These are phyloP conservation scores for Tiphia femorata DNA, from an alignment of 2,888 invertebrate genomes.

Conservation along the genomic window DNA sequence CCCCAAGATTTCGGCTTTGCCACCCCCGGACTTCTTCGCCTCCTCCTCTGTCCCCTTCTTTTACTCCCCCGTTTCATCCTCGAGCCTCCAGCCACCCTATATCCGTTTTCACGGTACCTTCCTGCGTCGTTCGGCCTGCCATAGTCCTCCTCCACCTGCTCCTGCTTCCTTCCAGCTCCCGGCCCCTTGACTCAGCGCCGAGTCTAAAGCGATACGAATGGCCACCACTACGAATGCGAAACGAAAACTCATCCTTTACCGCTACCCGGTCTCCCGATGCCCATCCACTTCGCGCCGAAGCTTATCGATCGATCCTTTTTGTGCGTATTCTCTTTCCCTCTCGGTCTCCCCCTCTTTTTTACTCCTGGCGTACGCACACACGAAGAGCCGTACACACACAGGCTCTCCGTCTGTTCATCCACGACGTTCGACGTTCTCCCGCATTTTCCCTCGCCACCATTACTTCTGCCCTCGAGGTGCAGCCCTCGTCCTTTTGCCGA, in stretches of 20 bases:
- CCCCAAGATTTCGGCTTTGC: slow-evolving; percentile 42
- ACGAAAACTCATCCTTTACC: slow-evolving; percentile 35
- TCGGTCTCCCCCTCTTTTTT: background rate
- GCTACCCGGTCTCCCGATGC: slow-evolving; percentile 5
- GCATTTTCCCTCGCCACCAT: no score
- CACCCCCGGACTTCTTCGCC: slow-evolving; percentile 21
- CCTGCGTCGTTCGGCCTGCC: background rate
- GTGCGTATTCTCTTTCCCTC: background rate
- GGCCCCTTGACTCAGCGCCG: slow-evolving; percentile 23
- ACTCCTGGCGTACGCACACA: no score
- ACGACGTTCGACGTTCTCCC: no score
- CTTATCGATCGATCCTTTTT: slow-evolving; percentile 35
- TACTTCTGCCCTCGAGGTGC: no score
- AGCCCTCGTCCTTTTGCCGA: no score
- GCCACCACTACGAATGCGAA: slow-evolving; percentile 31
- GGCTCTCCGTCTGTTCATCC: no score
- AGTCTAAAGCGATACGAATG: slow-evolving; percentile 45
- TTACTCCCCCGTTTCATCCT: slow-evolving; percentile 8
- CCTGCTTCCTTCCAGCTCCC: slow-evolving; percentile 17
- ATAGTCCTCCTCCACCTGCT: slow-evolving; percentile 4
- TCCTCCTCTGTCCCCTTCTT: slow-evolving; percentile 5
- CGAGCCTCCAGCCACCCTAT: background rate
- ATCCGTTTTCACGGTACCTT: slow-evolving; percentile 5
- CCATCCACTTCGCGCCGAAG: slow-evolving; percentile 11
- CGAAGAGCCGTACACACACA: no score